Conservation (phyloP, 2,888 invertebrate species). For the Cosmorhoe ocellata region DNA sequence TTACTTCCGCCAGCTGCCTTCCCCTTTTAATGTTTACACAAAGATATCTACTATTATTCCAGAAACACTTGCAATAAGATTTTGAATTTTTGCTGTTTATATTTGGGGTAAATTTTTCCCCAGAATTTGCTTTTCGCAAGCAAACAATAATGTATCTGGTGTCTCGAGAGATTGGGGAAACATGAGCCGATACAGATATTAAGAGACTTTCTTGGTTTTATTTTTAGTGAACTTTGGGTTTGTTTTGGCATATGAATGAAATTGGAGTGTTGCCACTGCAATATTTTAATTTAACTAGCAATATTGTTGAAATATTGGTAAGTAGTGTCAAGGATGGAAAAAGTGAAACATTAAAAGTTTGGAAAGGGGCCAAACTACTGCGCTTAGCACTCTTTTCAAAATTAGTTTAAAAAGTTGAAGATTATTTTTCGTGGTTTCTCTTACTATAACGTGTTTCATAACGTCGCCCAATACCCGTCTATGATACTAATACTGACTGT, state of each 20-base stretch:
- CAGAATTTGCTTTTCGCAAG: constrained; percentile 29
- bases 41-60: constrained; percentile 46
- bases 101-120: constrained; percentile 26
- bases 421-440: background rate
- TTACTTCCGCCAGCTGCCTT: constrained; percentile 32
- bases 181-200: constrained; percentile 10
- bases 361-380: constrained; percentile 14
- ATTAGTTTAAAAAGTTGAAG: background rate
- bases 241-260: constrained; percentile 12
- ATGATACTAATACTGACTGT: background rate
- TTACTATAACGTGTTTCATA: background rate
- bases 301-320: constrained; percentile 20
- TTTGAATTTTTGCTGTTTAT: constrained; percentile 47
- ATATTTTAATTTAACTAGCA: constrained; percentile 28
- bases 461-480: background rate
- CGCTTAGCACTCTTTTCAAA: constrained; percentile 1
- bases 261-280: constrained; percentile 21
- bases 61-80: constrained; percentile 44
- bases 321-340: constrained; percentile 21
- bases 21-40: constrained; percentile 38
- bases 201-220: constrained; percentile 7
- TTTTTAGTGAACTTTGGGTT: background rate
- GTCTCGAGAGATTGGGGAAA: constrained; percentile 22
- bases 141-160: constrained; percentile 29
- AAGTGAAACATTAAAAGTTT: constrained; percentile 23